A percentile compares a stretch with the other conserved stretches of the same genome.
phyloP scores from a whole-genome alignment of 2,113 vertebrate species.

The Bubo blakistoni region DNA sequence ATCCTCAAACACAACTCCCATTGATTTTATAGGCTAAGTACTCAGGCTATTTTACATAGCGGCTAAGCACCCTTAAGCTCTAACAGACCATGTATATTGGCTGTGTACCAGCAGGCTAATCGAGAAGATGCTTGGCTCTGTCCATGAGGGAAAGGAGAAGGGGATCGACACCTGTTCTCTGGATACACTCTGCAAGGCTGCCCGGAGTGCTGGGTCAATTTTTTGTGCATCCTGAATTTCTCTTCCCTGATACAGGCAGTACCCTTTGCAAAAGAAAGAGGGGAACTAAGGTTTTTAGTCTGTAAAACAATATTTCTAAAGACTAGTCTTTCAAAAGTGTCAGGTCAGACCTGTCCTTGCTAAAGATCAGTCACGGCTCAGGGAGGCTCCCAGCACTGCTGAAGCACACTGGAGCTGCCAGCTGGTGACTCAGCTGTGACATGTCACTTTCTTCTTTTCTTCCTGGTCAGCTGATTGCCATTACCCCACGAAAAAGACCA shows the following conservation, averaged over 20 bases:
- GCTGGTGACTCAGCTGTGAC: background rate
- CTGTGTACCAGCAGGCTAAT: constrained; percentile 33
- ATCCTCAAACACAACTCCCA: background rate
- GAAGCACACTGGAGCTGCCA: background rate
- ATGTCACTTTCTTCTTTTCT: background rate
- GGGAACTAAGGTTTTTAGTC: background rate
- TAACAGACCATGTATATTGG: constrained; percentile 22
- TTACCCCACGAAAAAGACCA: background rate
- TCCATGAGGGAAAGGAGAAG: background rate
- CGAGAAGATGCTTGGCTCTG: constrained; percentile 21
- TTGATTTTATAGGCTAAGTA: constrained; percentile 39
- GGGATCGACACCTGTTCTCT: background rate
- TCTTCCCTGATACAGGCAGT: background rate
- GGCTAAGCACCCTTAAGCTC: constrained; percentile 39
- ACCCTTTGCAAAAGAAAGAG: background rate
- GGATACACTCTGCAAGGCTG: background rate
- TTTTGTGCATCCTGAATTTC: background rate
- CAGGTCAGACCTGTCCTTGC: background rate
- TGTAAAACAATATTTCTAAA: background rate
- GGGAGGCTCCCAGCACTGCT: background rate
- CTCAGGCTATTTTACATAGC: constrained; percentile 37
- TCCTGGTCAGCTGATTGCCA: background rate
- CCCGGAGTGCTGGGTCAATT: fast-evolving
- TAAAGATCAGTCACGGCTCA: background rate
- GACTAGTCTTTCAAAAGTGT: background rate